Evolutionary conservation across 1,140 invertebrate species (phyloP).

Genomic region (Micrasema longulum): DNA sequence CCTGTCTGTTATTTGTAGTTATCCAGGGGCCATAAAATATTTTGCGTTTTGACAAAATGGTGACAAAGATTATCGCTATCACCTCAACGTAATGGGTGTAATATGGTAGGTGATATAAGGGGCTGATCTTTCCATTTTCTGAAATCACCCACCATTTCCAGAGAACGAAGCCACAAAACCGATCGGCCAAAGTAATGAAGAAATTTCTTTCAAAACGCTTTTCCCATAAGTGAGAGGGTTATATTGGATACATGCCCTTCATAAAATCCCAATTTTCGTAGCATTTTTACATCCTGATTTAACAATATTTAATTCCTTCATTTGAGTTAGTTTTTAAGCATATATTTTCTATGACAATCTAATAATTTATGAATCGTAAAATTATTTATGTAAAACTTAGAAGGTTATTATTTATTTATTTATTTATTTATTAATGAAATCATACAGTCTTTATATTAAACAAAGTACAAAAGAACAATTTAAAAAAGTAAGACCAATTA

Average conservation of each 20-base stretch:
- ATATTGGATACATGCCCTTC: background rate
- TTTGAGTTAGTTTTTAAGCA: too few species aligned
- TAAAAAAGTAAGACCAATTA: too few species aligned
- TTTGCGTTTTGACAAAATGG: constrained; percentile 31
- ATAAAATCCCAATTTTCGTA: background rate
- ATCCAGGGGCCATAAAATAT: constrained; percentile 17
- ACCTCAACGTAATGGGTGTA: constrained; percentile 33
- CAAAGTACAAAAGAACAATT: too few species aligned
- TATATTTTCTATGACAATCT: too few species aligned
- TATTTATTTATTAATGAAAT: too few species aligned
- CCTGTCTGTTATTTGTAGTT: too few species aligned
- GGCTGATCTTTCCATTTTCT: constrained; percentile 38
- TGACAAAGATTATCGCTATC: constrained; percentile 32
- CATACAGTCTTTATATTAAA: too few species aligned
- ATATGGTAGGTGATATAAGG: constrained; percentile 32
- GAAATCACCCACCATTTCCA: constrained; percentile 40
- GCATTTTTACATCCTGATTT: background rate
- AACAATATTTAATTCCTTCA: too few species aligned
- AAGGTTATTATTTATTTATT: too few species aligned
- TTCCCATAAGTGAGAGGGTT: background rate
- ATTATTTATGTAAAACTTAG: too few species aligned
- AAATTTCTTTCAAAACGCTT: constrained; percentile 37
- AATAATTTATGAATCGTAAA: too few species aligned
- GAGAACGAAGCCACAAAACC: constrained; percentile 35
- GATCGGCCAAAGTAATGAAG: constrained; percentile 30